Percentiles rank a stretch among this genome's conserved stretches.
Evolutionary conservation across 2,113 vertebrate genomes (phyloP).

Genomic region (Daubentonia madagascariensis): DNA sequence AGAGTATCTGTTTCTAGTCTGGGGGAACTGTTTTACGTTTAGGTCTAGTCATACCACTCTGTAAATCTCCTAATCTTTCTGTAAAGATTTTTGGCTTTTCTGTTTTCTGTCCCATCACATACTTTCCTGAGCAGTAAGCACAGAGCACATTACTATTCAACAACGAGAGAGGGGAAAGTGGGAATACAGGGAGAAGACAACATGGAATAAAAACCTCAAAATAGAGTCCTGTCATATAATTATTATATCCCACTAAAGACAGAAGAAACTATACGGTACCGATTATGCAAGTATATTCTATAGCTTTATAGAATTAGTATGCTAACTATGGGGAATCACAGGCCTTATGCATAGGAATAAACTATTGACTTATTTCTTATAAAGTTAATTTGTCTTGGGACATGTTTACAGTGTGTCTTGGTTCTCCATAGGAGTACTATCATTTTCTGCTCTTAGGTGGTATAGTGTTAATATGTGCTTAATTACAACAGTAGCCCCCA

Average conservation of each 20-base stretch:
- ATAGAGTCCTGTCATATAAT: background rate
- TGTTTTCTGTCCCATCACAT: background rate
- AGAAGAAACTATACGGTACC: background rate
- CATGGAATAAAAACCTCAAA: slow-evolving; percentile 15
- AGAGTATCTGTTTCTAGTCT: background rate
- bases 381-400: background rate
- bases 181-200: background rate
- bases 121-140: background rate
- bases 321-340: background rate
- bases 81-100: background rate
- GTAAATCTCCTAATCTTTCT: background rate
- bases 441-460: background rate
- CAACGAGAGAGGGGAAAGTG: background rate
- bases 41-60: background rate
- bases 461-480: background rate
- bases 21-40: background rate
- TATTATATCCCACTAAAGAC: background rate
- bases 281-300: background rate
- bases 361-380: background rate
- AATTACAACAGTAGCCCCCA: background rate
- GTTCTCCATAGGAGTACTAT: background rate
- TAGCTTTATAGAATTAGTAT: slow-evolving; percentile 12
- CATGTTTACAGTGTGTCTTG: background rate
- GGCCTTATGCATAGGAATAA: background rate
- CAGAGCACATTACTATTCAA: background rate